Evolutionary conservation across 2,113 vertebrate species (phyloP).

Genomic region (Alces alces): DNA sequence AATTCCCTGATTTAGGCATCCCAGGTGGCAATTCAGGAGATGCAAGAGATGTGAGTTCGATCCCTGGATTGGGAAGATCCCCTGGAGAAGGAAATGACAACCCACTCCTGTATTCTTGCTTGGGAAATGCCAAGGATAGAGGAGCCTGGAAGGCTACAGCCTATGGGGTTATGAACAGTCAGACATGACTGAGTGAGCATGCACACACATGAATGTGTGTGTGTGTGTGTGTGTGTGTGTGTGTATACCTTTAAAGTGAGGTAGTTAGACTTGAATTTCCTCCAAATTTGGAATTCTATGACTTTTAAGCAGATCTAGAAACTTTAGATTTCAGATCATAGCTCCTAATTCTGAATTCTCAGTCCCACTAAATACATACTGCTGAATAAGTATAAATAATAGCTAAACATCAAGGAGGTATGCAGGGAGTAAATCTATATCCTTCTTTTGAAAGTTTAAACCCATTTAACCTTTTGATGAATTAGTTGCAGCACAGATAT

Average conservation of each 20-base stretch:
- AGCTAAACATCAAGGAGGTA: background rate
- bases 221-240: background rate
- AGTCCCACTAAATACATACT: background rate
- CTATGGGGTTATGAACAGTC: background rate
- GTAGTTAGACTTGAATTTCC: background rate
- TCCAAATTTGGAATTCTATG: background rate
- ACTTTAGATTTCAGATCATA: background rate
- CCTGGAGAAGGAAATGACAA: background rate
- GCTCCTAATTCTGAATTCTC: background rate
- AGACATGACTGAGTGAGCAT: background rate
- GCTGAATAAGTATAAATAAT: background rate
- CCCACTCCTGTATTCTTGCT: background rate
- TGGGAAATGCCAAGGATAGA: background rate
- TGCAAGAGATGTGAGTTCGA: background rate
- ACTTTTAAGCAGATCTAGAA: background rate
- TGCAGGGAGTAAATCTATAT: background rate
- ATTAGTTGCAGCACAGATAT: background rate
- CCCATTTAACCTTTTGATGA: background rate
- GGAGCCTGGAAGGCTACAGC: background rate
- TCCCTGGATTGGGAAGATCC: background rate
- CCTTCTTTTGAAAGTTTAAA: conserved; percentile 13
- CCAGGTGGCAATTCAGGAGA: background rate
- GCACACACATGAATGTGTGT: rapidly evolving
- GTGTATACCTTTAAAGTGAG: background rate
- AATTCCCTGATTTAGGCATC: background rate